These are phyloP conservation scores for Pedicia rivosa DNA, from an alignment of 2,888 invertebrate species.

Conservation along the genomic window DNA sequence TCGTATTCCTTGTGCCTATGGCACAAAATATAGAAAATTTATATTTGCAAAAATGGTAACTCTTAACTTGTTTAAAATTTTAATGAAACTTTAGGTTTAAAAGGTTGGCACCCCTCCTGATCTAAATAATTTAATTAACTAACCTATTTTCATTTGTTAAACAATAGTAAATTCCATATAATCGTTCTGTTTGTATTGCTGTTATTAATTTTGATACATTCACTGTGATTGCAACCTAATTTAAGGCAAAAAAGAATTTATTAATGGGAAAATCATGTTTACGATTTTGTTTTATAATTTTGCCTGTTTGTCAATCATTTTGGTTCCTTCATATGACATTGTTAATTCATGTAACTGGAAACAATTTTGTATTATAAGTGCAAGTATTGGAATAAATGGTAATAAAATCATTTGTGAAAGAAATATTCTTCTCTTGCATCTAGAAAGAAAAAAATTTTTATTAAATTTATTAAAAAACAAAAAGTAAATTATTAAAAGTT, in stretches of 20 bases:
- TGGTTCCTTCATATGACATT: background rate
- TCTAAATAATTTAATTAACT: background rate
- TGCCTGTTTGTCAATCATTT: constrained; percentile 2
- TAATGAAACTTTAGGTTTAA: too few species aligned
- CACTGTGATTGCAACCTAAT: background rate
- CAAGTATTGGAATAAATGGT: constrained; percentile 74
- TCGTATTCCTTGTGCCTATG: too few species aligned
- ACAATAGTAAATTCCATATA: background rate
- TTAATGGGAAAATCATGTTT: background rate
- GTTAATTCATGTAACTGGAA: constrained; percentile 1
- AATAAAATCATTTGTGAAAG: constrained; percentile 47
- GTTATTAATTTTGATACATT: constrained; percentile 3
- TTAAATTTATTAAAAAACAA: constrained; percentile 29
- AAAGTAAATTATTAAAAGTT: too few species aligned
- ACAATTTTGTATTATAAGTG: constrained; percentile 57
- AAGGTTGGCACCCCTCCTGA: too few species aligned
- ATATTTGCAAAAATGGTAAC: too few species aligned
- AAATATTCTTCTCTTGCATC: too few species aligned
- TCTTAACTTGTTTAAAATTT: too few species aligned
- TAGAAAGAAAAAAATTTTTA: constrained; percentile 6
- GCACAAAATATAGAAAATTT: too few species aligned
- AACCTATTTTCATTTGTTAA: constrained; percentile 2
- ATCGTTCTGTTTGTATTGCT: constrained; percentile 1
- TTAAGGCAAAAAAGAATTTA: background rate
- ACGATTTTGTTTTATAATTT: background rate